phyloP scores from a whole-genome alignment of 2,113 vertebrate species.

The Sprattus sprattus region DNA sequence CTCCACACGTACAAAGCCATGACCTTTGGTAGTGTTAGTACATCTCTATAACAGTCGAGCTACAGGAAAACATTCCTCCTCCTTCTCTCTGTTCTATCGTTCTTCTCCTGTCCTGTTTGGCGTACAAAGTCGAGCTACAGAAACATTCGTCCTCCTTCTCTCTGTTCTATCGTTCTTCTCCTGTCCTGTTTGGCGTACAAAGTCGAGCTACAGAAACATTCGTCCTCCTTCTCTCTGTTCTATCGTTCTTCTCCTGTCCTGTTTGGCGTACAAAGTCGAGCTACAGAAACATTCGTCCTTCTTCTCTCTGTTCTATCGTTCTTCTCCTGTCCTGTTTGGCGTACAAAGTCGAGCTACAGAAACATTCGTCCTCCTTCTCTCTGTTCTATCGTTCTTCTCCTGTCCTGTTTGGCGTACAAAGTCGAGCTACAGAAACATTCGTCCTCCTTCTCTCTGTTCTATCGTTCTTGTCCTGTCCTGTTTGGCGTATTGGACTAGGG shows the following conservation, averaged over 20 bases:
- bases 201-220: not conserved
- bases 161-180: not conserved
- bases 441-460: not conserved
- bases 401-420: not conserved
- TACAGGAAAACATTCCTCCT: not conserved
- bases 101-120: not conserved
- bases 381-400: not conserved
- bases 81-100: not conserved
- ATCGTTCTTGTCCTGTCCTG: not conserved
- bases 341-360: not conserved
- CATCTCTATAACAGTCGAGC: no score
- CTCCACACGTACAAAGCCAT: no score
- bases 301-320: not conserved
- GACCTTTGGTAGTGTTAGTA: no score
- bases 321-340: not conserved
- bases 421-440: not conserved
- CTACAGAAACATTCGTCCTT: not conserved
- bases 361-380: not conserved
- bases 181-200: not conserved
- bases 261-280: no score
- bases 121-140: not conserved
- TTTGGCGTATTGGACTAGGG: not conserved
- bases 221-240: not conserved
- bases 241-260: not conserved
- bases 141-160: not conserved